Evolutionary conservation across 2,888 invertebrate species (phyloP).

Genomic region (Rhagonycha fulva): DNA sequence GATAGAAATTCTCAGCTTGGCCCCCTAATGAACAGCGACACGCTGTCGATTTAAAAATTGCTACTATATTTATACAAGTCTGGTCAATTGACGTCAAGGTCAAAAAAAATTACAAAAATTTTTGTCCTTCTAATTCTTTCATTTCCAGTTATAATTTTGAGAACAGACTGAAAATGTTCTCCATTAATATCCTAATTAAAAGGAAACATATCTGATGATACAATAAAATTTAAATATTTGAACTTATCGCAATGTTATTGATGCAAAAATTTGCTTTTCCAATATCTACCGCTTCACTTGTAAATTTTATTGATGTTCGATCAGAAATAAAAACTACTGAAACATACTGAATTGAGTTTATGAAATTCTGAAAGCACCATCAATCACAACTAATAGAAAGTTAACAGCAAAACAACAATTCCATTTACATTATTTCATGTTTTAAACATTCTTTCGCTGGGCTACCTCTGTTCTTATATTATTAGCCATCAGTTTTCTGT

Average conservation of each 20-base stretch:
- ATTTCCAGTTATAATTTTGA: too few relatives aligned
- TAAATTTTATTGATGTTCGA: not conserved
- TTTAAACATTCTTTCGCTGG: slow-evolving; percentile 3
- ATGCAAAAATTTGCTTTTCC: not conserved
- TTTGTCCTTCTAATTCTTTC: too few relatives aligned
- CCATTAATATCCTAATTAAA: not conserved
- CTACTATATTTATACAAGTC: too few relatives aligned
- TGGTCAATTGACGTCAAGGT: too few relatives aligned
- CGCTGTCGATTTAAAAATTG: too few relatives aligned
- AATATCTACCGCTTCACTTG: not conserved
- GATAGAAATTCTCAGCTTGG: too few relatives aligned
- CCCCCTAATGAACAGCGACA: too few relatives aligned
- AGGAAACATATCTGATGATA: not conserved
- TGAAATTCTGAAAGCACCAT: slow-evolving; percentile 8
- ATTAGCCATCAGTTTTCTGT: slow-evolving; percentile 1
- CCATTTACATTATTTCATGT: slow-evolving; percentile 16
- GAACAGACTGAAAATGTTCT: too few relatives aligned
- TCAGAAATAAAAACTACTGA: not conserved
- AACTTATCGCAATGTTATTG: not conserved
- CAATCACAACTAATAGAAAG: slow-evolving; percentile 19
- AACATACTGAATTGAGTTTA: slow-evolving; percentile 1
- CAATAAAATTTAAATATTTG: not conserved
- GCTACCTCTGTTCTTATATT: slow-evolving; percentile 1
- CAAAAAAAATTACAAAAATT: too few relatives aligned
- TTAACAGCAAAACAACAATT: slow-evolving; percentile 19